Evolutionary conservation across 92 coral and sea anemone species (phyloP).

Genomic region (Metridium senile): DNA sequence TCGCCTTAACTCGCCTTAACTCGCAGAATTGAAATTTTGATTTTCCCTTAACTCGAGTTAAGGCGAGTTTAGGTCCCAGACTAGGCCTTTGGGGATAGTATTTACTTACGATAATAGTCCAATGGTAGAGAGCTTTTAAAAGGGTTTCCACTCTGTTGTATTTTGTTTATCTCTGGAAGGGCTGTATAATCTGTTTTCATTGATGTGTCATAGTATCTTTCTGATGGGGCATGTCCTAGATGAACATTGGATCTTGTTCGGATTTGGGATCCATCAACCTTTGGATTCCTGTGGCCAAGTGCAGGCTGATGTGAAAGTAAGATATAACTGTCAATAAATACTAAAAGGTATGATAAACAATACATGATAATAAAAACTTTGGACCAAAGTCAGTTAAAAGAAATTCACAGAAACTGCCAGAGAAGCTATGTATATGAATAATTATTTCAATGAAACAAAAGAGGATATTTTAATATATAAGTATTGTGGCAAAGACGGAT

Average conservation of each 20-base stretch:
- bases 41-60: no score
- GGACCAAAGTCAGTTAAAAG: no score
- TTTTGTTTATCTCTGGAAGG: slow-evolving; percentile 52
- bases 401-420: no score
- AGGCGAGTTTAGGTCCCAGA: no score
- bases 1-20: no score
- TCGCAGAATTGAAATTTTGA: no score
- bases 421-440: no score
- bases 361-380: no score
- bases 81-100: no score
- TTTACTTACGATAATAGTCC: slow-evolving; percentile 82
- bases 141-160: slow-evolving; percentile 58
- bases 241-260: slow-evolving; percentile 88
- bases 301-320: slow-evolving; percentile 66
- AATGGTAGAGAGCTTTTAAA: slow-evolving; percentile 82
- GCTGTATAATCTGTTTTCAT: slow-evolving; percentile 81
- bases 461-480: no score
- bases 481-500: no score
- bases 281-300: slow-evolving; percentile 55
- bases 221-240: slow-evolving; percentile 73
- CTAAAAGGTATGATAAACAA: neutral
- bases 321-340: neutral
- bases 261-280: slow-evolving; percentile 92
- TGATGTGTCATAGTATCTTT: slow-evolving; percentile 78
- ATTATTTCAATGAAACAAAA: no score